Evolutionary conservation across 2,113 vertebrate species (phyloP).

Genomic region (Azemiops feae): DNA sequence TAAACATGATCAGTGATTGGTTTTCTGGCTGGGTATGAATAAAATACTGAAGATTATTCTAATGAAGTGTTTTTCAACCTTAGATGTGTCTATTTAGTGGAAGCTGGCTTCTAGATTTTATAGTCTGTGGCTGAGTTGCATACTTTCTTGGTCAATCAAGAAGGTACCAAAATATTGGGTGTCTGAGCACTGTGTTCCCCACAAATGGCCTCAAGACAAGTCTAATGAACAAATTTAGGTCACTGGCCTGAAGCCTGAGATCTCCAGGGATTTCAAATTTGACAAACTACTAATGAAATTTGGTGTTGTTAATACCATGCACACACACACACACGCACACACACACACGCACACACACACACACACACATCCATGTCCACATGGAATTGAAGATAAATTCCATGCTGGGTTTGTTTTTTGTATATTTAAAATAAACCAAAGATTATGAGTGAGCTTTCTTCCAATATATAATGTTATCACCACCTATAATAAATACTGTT

Average conservation of each 20-base stretch:
- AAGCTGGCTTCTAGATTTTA: not conserved
- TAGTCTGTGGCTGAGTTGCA: not conserved
- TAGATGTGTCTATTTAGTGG: not conserved
- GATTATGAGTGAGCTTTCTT: not conserved
- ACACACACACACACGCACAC: not conserved
- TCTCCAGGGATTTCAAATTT: not conserved
- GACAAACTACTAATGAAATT: not conserved
- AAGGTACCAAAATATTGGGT: not conserved
- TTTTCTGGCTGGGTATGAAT: not conserved
- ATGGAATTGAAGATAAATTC: not conserved
- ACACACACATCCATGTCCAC: not conserved
- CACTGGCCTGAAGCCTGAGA: not conserved
- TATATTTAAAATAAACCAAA: not conserved
- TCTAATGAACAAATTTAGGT: conserved; percentile 1
- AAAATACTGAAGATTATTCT: no score
- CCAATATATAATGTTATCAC: not conserved
- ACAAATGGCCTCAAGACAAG: not conserved
- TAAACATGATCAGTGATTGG: not conserved
- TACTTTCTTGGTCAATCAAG: not conserved
- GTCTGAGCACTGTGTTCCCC: not conserved
- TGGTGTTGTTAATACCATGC: not conserved
- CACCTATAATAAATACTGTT: not conserved
- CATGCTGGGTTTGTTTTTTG: not conserved
- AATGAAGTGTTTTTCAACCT: no score
- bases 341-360: not conserved